Evolutionary conservation across 2,888 invertebrate species (phyloP).

Genomic region (Buathra laborator): DNA sequence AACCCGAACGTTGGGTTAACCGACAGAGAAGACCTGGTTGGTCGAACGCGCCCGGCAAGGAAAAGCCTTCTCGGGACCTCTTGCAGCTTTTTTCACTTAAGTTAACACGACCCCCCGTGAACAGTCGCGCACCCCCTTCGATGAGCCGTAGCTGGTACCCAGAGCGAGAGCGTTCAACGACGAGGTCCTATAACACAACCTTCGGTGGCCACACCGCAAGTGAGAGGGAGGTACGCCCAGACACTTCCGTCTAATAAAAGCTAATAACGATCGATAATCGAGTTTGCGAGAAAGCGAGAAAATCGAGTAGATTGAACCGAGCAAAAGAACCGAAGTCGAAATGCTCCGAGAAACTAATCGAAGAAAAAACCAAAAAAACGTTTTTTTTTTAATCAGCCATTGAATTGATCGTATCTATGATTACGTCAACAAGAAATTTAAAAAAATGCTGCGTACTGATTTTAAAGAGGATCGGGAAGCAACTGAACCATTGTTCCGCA

Average conservation of each 20-base stretch:
- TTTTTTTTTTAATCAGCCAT: background rate
- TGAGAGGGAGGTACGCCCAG: conserved; percentile 36
- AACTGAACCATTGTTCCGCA: conserved; percentile 48
- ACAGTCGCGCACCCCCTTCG: conserved; percentile 67
- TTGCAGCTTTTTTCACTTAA: conserved; percentile 83
- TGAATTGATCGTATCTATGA: conserved; percentile 7
- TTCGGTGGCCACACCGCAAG: conserved; percentile 36
- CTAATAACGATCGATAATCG: conserved; percentile 81
- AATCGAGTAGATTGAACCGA: conserved; percentile 12
- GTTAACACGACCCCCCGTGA: conserved; percentile 80
- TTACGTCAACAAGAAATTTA: background rate
- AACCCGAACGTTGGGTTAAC: conserved; percentile 22
- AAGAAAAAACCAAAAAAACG: background rate
- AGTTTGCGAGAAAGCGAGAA: conserved; percentile 48
- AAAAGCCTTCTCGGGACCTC: conserved; percentile 74
- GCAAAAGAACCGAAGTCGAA: conserved; percentile 3
- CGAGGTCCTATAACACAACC: conserved; percentile 28
- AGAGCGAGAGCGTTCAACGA: background rate
- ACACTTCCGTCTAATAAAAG: conserved; percentile 82
- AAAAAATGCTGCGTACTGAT: background rate
- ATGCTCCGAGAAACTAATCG: background rate
- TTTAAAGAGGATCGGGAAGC: conserved; percentile 47
- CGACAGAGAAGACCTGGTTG: background rate
- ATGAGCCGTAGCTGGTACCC: conserved; percentile 23
- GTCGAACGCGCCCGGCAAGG: background rate